Evolutionary conservation across 2,888 invertebrate species (phyloP).

Genomic region (Palloptera scutellata): DNA sequence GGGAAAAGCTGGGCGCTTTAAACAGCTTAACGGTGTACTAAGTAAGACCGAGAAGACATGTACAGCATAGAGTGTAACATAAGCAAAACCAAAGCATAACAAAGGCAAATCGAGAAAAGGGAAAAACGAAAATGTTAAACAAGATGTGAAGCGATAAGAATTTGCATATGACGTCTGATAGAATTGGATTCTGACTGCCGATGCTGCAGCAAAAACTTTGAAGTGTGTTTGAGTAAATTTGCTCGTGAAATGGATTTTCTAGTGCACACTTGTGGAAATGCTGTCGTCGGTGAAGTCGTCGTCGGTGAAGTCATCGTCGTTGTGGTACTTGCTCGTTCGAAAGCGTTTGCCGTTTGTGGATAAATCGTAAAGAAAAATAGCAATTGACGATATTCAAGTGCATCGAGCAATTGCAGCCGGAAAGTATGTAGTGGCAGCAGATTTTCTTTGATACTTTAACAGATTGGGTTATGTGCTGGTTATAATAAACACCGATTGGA

Average conservation of each 20-base stretch:
- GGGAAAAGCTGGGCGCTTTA: not conserved
- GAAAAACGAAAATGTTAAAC: conserved; percentile 9
- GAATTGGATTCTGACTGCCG: conserved; percentile 20
- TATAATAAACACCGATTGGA: too few species aligned
- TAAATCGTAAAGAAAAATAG: conserved; percentile 29
- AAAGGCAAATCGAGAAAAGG: not conserved
- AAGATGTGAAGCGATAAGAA: conserved; percentile 19
- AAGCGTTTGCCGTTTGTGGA: conserved; percentile 5
- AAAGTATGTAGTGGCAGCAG: conserved; percentile 13
- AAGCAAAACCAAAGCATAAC: not conserved
- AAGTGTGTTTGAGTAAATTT: not conserved
- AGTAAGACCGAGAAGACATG: too few species aligned
- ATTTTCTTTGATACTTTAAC: not conserved
- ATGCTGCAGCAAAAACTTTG: too few species aligned
- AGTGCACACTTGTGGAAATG: conserved; percentile 1
- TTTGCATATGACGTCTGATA: conserved; percentile 27
- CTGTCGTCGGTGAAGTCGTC: not conserved
- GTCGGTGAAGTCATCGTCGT: too few species aligned
- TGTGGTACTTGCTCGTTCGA: not conserved
- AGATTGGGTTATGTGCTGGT: too few species aligned
- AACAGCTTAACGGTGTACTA: not conserved
- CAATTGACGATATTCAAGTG: conserved; percentile 22
- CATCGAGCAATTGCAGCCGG: conserved; percentile 10
- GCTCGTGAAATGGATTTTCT: conserved; percentile 12
- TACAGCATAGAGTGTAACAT: too few species aligned